A percentile compares a stretch with the other conserved stretches of the same genome.
Conservation (phyloP, 1,140 invertebrate genomes). For the Brachionus sp. region DNA sequence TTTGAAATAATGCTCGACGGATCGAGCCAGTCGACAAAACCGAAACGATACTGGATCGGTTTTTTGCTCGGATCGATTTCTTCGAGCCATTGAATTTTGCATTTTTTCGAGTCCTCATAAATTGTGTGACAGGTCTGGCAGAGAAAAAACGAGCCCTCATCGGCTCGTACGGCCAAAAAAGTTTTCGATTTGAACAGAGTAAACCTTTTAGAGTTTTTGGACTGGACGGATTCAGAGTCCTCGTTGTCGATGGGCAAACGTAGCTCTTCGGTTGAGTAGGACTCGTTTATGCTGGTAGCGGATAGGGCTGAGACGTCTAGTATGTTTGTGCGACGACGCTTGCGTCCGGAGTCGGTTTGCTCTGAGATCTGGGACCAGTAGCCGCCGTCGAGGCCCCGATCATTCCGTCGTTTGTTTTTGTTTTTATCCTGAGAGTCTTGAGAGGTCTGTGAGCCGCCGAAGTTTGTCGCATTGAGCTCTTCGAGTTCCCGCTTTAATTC, state of each 20-base stretch:
- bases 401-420: not conserved
- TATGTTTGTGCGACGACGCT: not conserved
- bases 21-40: slow-evolving; percentile 77
- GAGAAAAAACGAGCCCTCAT: slow-evolving; percentile 76
- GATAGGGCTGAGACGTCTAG: not conserved
- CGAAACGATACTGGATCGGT: slow-evolving; percentile 75
- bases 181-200: slow-evolving; percentile 62
- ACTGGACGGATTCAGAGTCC: not conserved
- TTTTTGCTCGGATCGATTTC: slow-evolving; percentile 62
- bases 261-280: not conserved
- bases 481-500: slow-evolving; percentile 9
- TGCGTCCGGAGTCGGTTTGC: not conserved
- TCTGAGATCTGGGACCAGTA: slow-evolving; percentile 15
- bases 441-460: not conserved
- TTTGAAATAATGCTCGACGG: slow-evolving; percentile 67
- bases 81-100: slow-evolving; percentile 80
- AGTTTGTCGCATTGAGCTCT: not conserved
- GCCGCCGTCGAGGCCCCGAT: slow-evolving; percentile 25
- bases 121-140: slow-evolving; percentile 87
- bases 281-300: not conserved
- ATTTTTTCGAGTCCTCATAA: slow-evolving; percentile 70
- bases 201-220: slow-evolving; percentile 64
- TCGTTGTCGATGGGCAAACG: not conserved
- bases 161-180: slow-evolving; percentile 82
- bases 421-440: not conserved